Evolutionary conservation across 64 coral and sea anemone species (phyloP), one percentile per base, ranked within the genome.

Genomic region (Dendrophyllia cribrosa): DNA sequence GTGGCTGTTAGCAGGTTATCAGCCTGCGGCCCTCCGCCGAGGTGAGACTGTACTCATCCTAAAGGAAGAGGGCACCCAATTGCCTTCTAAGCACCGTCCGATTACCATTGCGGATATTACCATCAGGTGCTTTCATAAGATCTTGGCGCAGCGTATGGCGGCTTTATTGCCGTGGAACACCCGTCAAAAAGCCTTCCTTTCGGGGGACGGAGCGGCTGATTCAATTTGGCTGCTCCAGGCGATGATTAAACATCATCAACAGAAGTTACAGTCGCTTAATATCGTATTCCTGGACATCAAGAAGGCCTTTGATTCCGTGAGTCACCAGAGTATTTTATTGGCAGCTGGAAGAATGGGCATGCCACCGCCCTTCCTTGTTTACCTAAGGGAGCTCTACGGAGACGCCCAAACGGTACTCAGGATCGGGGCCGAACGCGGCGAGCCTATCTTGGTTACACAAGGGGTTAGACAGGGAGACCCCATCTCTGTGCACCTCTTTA

Each of bases 281-380:
- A 20, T 78, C 5, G 50, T 3, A 1, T 83, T 83, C 14, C 4
- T 83, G 14, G 79, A 83, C 53, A 43, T 63, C 26, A 89, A 67
- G 71, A 78, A 89, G 45, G 88, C 73, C 3, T 81, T 91, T 83
- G 77, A 91, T 47, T 91, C 77, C 9, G 87, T 89, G 20, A 63
- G 53, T 19, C 89, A 91, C 26, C 45, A 83, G 21, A 23, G 48
- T 5, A 82, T 91, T 34, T 49, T 91, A 2, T 12, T 90, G 19
- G 88, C 88, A 2, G 60, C 59, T 16, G 20, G 10, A 9, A n/a
- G 77, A 23, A 16, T 91, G 46, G 78, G 89, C 2, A 58, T 83
- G 51, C 77, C 77, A 15, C 26, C 56, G 2, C 77, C 89, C 3
- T 5, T 91, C 2, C 21, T 91, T 4, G 23, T 12, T 3, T 81